Evolutionary conservation across 2,797 vertebrate species (phyloP).

Genomic region (Brachyrhaphis roseni): DNA sequence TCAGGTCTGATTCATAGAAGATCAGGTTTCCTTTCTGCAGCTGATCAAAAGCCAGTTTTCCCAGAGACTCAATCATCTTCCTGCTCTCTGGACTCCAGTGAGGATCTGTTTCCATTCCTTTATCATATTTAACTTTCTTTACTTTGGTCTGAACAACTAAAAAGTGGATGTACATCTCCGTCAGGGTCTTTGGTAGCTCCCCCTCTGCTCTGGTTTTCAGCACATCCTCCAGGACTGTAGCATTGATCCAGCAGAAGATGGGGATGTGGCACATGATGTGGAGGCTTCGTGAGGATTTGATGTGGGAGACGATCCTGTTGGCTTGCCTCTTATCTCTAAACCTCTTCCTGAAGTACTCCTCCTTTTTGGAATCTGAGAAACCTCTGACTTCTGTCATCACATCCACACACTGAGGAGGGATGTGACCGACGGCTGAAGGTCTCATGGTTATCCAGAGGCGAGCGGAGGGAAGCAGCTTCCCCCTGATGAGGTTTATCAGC

Average conservation of each 20-base stretch:
- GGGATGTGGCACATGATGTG: conserved; percentile 11
- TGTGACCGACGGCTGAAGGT: background rate
- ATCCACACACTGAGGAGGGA: background rate
- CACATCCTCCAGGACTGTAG: background rate
- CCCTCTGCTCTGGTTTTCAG: background rate
- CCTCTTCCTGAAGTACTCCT: conserved; percentile 2
- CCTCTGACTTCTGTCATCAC: background rate
- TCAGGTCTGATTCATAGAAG: background rate
- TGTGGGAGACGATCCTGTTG: background rate
- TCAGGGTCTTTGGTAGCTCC: conserved; percentile 4
- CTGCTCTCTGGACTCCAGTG: background rate
- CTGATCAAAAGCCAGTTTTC: background rate
- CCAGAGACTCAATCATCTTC: background rate
- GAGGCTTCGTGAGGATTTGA: background rate
- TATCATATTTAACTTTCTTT: background rate
- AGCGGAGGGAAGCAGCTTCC: background rate
- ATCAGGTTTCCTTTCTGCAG: conserved; percentile 6
- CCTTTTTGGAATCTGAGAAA: background rate
- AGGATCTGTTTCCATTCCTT: background rate
- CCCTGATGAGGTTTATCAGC: background rate
- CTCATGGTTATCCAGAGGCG: background rate
- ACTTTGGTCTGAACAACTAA: background rate
- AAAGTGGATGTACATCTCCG: conserved; percentile 1
- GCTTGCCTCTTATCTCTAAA: background rate
- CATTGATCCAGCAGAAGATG: conserved; percentile 6